Evolutionary conservation across 2,113 vertebrate genomes (phyloP).

Genomic region (Hyperopisus bebe): DNA sequence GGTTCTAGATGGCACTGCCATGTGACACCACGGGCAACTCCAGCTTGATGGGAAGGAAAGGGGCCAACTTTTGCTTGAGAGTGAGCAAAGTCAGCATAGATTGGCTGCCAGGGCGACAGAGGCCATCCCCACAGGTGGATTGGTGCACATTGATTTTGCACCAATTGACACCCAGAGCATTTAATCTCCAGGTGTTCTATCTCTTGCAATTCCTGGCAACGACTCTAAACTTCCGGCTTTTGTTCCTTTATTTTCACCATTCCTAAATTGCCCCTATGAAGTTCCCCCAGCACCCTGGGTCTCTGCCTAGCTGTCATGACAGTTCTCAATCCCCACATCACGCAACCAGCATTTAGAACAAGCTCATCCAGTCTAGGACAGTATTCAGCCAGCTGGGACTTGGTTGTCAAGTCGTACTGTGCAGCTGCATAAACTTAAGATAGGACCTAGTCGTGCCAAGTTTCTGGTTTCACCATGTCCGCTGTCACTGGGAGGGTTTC

Average conservation of each 20-base stretch:
- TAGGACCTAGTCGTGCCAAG: background rate
- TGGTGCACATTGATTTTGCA: conserved; percentile 1
- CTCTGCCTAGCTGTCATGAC: conserved; percentile 3
- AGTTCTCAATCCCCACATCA: conserved; percentile 10
- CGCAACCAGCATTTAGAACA: background rate
- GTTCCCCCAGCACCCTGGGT: background rate
- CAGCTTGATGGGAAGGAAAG: background rate
- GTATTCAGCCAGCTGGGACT: background rate
- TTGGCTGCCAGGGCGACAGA: conserved; percentile 1
- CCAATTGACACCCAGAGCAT: background rate
- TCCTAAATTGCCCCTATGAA: conserved; percentile 22
- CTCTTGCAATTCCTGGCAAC: conserved; percentile 24
- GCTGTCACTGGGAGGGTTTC: conserved; percentile 2
- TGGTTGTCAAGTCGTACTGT: background rate
- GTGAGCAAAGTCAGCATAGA: background rate
- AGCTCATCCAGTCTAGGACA: conserved; percentile 9
- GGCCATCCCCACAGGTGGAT: conserved; percentile 3
- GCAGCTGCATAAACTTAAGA: background rate
- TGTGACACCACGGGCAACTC: background rate
- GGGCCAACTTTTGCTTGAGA: conserved; percentile 2
- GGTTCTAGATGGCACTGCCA: background rate
- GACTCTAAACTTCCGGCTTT: conserved; percentile 10
- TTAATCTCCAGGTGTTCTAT: background rate
- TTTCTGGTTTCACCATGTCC: background rate
- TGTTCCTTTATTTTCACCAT: background rate